These are phyloP conservation scores for Leptopilina drosophilae DNA, from an alignment of 2,888 invertebrate species.

Conservation along the genomic window DNA sequence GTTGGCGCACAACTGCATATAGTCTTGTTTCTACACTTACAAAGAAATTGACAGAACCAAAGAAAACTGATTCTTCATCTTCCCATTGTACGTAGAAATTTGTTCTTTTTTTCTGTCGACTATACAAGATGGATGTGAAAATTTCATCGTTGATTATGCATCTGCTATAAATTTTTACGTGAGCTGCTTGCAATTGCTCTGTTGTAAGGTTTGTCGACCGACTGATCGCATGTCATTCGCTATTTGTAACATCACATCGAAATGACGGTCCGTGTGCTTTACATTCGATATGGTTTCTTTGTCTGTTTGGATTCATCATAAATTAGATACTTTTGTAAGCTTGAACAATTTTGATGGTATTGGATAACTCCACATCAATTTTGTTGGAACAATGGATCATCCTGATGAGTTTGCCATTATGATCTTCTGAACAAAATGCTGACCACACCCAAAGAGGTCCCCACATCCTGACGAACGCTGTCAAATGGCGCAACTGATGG, in stretches of 20 bases:
- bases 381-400: conserved; percentile 43
- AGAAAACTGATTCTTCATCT: too few relatives aligned
- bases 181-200: not conserved
- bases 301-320: not conserved
- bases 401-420: conserved; percentile 36
- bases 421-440: conserved; percentile 44
- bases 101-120: too few relatives aligned
- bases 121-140: conserved; percentile 27
- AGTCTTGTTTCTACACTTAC: too few relatives aligned
- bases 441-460: conserved; percentile 47
- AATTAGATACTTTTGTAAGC: not conserved
- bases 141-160: conserved; percentile 16
- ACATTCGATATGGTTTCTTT: not conserved
- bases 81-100: too few relatives aligned
- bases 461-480: conserved; percentile 31
- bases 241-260: not conserved
- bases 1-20: too few relatives aligned
- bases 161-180: conserved; percentile 12
- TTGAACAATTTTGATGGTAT: conserved; percentile 36
- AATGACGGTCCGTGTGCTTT: not conserved
- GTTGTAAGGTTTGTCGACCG: not conserved
- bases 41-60: too few relatives aligned
- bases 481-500: conserved; percentile 38
- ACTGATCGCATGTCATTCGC: not conserved
- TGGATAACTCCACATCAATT: conserved; percentile 44